Conservation (phyloP, 1,140 invertebrate genomes). For the Arion vulgaris region DNA sequence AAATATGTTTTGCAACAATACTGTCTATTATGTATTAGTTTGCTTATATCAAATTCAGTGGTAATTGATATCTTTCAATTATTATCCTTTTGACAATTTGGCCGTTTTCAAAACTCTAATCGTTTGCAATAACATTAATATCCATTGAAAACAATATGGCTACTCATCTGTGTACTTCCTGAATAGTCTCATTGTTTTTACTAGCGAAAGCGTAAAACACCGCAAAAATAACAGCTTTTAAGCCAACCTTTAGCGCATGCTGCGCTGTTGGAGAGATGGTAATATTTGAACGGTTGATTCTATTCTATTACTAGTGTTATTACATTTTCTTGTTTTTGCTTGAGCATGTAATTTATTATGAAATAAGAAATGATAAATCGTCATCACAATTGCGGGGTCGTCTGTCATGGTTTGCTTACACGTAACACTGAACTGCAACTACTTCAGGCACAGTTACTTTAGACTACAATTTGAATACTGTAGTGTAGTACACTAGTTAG, state of each 20-base stretch:
- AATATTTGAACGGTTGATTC: background rate
- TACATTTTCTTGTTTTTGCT: too few relatives aligned
- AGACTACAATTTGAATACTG: too few relatives aligned
- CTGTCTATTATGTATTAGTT: background rate
- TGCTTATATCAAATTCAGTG: background rate
- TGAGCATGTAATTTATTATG: too few relatives aligned
- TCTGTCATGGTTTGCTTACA: too few relatives aligned
- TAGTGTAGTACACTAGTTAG: too few relatives aligned
- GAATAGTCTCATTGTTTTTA: background rate
- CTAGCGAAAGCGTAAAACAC: background rate
- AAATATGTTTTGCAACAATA: background rate
- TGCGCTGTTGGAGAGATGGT: conserved; percentile 54
- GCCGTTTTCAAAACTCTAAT: background rate
- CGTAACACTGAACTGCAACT: too few relatives aligned
- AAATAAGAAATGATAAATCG: too few relatives aligned
- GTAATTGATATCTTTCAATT: background rate
- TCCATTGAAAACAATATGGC: conserved; percentile 50
- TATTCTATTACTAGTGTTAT: too few relatives aligned
- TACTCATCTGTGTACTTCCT: conserved; percentile 27
- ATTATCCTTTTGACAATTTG: background rate
- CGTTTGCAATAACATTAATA: background rate
- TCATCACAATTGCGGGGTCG: too few relatives aligned
- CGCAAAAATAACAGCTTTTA: conserved; percentile 47
- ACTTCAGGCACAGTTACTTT: too few relatives aligned
- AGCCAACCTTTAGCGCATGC: conserved; percentile 47